Conservation (phyloP, 2,888 invertebrate genomes). For the Strigamia maritima region DNA sequence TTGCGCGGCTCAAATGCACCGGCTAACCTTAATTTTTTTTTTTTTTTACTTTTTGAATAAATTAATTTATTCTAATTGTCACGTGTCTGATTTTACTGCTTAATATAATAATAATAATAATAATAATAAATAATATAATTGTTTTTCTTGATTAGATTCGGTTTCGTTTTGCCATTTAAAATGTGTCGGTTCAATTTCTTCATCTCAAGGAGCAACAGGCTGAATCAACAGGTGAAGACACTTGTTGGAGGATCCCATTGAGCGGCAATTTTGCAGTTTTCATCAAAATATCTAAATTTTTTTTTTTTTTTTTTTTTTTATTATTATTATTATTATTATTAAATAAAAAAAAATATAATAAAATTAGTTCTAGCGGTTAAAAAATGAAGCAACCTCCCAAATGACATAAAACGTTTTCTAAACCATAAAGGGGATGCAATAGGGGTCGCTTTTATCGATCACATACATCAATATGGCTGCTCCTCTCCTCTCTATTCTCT, state of each 20-base stretch:
- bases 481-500: too few relatives aligned
- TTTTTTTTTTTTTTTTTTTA: background rate
- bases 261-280: background rate
- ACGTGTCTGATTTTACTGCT: too few relatives aligned
- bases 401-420: background rate
- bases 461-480: constrained; percentile 16
- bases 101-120: too few relatives aligned
- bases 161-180: background rate
- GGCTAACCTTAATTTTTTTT: too few relatives aligned
- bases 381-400: background rate
- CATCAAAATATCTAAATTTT: background rate
- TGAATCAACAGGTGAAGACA: constrained; percentile 15
- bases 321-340: too few relatives aligned
- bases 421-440: background rate
- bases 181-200: background rate
- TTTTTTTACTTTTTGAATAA: too few relatives aligned
- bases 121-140: too few relatives aligned
- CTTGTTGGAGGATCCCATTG: constrained; percentile 8
- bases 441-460: background rate
- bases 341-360: background rate
- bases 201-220: constrained; percentile 2
- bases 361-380: background rate
- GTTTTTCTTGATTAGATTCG: background rate
- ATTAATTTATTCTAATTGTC: too few relatives aligned
- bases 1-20: background rate